Percentiles rank a stretch among this genome's conserved stretches.
These are phyloP conservation scores for Pipistrellus pipistrellus DNA, from an alignment of 2,797 vertebrate species.

Conservation along the genomic window DNA sequence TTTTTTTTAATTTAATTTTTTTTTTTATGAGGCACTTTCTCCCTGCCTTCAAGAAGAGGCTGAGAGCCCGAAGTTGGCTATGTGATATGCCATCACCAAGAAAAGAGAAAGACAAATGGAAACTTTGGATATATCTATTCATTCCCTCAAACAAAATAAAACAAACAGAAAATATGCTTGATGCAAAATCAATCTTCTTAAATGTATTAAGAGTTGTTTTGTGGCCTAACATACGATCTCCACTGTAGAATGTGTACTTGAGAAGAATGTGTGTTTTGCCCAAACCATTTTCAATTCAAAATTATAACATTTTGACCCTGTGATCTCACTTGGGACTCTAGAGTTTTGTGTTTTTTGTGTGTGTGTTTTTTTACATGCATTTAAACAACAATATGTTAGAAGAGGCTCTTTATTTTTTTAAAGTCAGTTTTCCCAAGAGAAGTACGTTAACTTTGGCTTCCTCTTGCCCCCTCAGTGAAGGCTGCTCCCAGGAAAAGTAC, in stretches of 20 bases:
- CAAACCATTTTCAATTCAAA: constrained; percentile 37
- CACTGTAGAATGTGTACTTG: background rate
- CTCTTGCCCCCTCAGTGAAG: background rate
- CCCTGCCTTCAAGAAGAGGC: background rate
- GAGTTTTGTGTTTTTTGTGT: too few relatives aligned
- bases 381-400: background rate
- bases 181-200: background rate
- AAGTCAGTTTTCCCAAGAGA: constrained; percentile 15
- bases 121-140: background rate
- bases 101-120: background rate
- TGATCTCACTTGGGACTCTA: background rate
- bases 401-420: background rate
- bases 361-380: background rate
- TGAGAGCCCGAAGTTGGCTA: background rate
- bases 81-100: background rate
- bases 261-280: background rate
- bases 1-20: background rate
- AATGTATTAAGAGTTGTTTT: background rate
- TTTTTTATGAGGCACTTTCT: background rate
- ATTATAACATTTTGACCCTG: constrained; percentile 28
- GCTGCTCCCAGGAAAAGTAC: background rate
- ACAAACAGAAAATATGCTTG: background rate
- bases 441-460: background rate
- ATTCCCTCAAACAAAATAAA: background rate
- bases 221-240: background rate